Conservation (phyloP, 1,140 invertebrate genomes). For the Elysia chlorotica region DNA sequence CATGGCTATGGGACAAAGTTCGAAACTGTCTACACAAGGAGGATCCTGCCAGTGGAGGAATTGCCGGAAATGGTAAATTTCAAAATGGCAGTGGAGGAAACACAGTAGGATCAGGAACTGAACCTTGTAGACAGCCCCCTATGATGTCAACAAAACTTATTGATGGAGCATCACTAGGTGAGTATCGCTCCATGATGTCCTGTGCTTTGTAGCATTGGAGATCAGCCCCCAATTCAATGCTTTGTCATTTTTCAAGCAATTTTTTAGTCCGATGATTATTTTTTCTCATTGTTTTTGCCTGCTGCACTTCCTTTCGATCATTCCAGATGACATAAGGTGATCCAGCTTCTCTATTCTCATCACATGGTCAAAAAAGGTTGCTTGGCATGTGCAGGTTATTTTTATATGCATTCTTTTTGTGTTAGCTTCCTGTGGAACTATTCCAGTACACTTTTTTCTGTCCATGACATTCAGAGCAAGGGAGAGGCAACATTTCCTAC, state of each 20-base stretch:
- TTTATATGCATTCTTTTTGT: too few species aligned
- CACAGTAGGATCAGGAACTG: constrained; percentile 14
- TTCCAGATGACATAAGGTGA: not conserved
- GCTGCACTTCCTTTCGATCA: not conserved
- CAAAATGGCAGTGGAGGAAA: not conserved
- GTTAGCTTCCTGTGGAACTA: too few species aligned
- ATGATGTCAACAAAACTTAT: constrained; percentile 45
- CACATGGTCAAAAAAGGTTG: too few species aligned
- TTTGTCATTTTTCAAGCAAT: not conserved
- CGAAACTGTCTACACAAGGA: constrained; percentile 46
- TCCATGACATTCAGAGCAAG: too few species aligned
- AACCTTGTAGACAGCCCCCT: constrained; percentile 31
- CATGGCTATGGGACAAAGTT: constrained; percentile 59
- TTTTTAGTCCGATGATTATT: not conserved
- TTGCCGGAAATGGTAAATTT: too few species aligned
- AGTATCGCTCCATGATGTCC: not conserved
- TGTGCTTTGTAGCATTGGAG: too few species aligned
- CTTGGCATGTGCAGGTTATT: too few species aligned
- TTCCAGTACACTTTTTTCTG: too few species aligned
- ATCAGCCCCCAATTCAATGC: not conserved
- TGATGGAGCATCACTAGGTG: constrained; percentile 45
- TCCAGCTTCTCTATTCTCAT: too few species aligned
- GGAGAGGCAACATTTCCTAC: too few species aligned
- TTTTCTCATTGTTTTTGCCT: not conserved
- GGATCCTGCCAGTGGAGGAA: too few species aligned